Percentiles rank a stretch among this genome's conserved stretches.
phyloP scores from a whole-genome alignment of 2,113 vertebrate genomes.

The Bolborhynchus lineola region DNA sequence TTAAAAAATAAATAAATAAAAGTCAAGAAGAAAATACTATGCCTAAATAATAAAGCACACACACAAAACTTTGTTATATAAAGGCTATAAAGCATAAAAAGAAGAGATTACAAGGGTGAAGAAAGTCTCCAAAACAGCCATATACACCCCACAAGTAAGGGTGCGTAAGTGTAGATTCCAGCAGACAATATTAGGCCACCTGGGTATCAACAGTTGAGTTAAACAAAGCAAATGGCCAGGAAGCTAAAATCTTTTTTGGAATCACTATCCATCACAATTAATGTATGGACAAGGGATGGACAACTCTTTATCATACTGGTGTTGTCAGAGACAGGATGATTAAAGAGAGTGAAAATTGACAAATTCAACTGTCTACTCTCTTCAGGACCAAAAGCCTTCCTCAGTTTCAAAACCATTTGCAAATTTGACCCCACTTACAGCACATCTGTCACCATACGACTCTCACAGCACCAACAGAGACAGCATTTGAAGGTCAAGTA shows the following conservation, averaged over 20 bases:
- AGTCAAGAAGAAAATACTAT: neutral
- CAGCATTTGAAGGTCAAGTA: neutral
- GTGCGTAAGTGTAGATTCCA: constrained; percentile 46
- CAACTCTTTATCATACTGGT: neutral
- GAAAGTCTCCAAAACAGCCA: constrained; percentile 26
- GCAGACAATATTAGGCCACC: neutral
- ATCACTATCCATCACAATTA: constrained; percentile 38
- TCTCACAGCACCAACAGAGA: neutral
- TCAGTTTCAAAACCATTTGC: neutral
- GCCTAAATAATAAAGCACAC: constrained; percentile 7
- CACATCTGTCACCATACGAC: neutral
- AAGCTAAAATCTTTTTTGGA: constrained; percentile 55
- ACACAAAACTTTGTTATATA: neutral
- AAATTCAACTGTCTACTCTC: neutral
- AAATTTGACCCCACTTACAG: neutral
- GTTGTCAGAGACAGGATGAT: neutral
- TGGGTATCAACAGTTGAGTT: constrained; percentile 28
- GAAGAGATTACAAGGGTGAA: constrained; percentile 27
- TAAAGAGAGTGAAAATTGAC: neutral
- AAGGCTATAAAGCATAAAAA: neutral
- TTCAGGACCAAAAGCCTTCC: neutral
- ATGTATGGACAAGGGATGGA: neutral
- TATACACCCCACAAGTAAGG: constrained; percentile 39
- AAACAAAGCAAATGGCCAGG: constrained; percentile 34
- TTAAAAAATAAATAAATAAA: neutral